Evolutionary conservation across 2,113 vertebrate genomes (phyloP), one percentile per base, ranked within the genome.

Genomic region (Epinephelus lanceolatus): DNA sequence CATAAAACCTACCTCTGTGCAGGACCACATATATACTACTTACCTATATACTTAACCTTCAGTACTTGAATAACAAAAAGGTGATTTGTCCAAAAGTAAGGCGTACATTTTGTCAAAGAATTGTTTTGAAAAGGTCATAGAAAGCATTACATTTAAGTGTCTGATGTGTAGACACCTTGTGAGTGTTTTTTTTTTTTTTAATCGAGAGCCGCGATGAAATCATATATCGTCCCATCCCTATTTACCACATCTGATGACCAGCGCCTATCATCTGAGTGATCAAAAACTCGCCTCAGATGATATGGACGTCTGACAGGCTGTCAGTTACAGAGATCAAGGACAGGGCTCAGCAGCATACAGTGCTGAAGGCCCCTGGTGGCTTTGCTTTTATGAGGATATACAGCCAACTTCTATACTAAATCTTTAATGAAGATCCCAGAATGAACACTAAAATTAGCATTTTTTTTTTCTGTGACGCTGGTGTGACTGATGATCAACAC

Each of bases 341-440:
- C 71, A 63, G 55, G 60, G 65, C 70, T 63, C 45, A 21, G 65
- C 61, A 33, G 40, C 37, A n/a, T n/a, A 42, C 70, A 42, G 59
- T 9, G 47, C 60, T 9, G 49, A 42, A 72, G 59, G 13, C 56
- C 71, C 80, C 73, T 70, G 47, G 47, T 76, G 76, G 33, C 57
- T 83, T 73, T 17, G 49, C 65, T 87, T 80, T 85, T 37, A 60
- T 76, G 71, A 68, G 33, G 37, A 1, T 45, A 63, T 33, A 11
- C 19, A 78, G 66, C 51, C 62, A 63, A 62, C 55, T 56, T 84
- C 30, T 69, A 10, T 19, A 57, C 25, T 85, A 77, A 84, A 65
- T 90, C 27, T 81, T 88, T 84, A 72, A 86, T 78, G 74, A 80
- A 71, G 60, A 85, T 85, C 56, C 79, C 81, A 85, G 23, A 51